Evolutionary conservation across 1,140 invertebrate species (phyloP), one percentile per base, ranked within the genome.

Genomic region (Piezodorus guildinii): DNA sequence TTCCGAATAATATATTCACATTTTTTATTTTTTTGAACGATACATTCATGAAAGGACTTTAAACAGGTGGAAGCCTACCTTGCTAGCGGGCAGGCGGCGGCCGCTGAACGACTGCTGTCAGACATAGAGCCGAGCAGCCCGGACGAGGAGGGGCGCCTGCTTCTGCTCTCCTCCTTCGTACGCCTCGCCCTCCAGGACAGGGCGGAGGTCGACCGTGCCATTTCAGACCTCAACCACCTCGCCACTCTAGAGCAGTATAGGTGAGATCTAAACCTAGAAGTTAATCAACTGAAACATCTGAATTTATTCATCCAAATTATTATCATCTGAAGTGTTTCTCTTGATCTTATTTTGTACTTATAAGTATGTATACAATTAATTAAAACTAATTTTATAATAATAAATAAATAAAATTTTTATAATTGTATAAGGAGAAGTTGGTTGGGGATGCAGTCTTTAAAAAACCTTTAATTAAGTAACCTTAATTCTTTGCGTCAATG

Each of bases 171-270:
- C 44, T 91, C 93, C 69, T 90, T 96, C 70, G 80, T 91, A 1
- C 77, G 92, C 16, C 76, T 98, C 39, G 87, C 92, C 0, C 88
- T 86, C 0, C 87, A 86, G 69, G 88, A 94, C 71, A 96, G 96
- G 74, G 71, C 76, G 3, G 88, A 89, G 68, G 83, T 95, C 16
- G 94, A 97, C 72, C 79, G 80, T 64, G 71, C 71, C 1, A 68
- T 70, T 23, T 66, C 64, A 51, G 66, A 91, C 68, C 86, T 96
- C 64, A 83, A 90, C 63, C 78, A 83, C 4, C 75, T 94, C 34
- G 83, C 84, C 0, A 84, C 82, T 6, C 83, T 86, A 65, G 87
- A 90, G 19, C 74, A 58, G 9, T 63, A 67, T n/a, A 66, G 66
- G 67, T 66, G 0, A 62, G 16, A 23, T 17, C 3, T 30, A 4